These are phyloP conservation scores for Pomacea canaliculata DNA, from an alignment of 2,888 invertebrate species.

Conservation along the genomic window DNA sequence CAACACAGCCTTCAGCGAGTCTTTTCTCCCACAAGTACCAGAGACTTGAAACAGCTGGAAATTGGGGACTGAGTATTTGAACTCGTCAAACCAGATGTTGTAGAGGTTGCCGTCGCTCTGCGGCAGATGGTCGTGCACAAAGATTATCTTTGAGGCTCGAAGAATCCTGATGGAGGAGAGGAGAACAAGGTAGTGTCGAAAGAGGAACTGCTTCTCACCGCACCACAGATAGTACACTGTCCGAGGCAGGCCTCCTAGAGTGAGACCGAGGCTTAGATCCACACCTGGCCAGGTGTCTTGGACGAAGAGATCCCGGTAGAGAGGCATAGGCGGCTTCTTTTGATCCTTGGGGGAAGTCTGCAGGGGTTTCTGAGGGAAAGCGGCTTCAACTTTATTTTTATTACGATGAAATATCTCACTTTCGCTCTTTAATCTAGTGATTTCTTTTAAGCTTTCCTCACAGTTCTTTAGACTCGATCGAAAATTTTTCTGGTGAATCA, in stretches of 20 bases:
- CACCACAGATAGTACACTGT: constrained; percentile 32
- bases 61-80: constrained; percentile 25
- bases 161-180: constrained; percentile 21
- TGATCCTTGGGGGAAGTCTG: not conserved
- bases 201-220: constrained; percentile 26
- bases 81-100: constrained; percentile 30
- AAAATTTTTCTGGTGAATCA: too few species aligned
- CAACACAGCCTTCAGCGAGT: constrained; percentile 2
- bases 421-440: too few species aligned
- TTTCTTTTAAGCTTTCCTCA: too few species aligned
- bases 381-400: too few species aligned
- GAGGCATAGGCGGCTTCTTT: not conserved
- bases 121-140: constrained; percentile 26
- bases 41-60: not conserved
- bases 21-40: constrained; percentile 9
- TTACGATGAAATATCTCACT: too few species aligned
- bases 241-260: not conserved
- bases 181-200: constrained; percentile 28
- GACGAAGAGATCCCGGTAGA: constrained; percentile 12
- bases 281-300: constrained; percentile 24
- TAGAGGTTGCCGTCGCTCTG: constrained; percentile 21
- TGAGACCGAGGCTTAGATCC: not conserved
- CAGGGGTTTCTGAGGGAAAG: too few species aligned
- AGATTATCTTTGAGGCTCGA: constrained; percentile 25
- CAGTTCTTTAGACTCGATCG: too few species aligned